These are phyloP conservation scores for Hyperopisus bebe DNA, from an alignment of 2,113 vertebrate genomes.

Conservation along the genomic window DNA sequence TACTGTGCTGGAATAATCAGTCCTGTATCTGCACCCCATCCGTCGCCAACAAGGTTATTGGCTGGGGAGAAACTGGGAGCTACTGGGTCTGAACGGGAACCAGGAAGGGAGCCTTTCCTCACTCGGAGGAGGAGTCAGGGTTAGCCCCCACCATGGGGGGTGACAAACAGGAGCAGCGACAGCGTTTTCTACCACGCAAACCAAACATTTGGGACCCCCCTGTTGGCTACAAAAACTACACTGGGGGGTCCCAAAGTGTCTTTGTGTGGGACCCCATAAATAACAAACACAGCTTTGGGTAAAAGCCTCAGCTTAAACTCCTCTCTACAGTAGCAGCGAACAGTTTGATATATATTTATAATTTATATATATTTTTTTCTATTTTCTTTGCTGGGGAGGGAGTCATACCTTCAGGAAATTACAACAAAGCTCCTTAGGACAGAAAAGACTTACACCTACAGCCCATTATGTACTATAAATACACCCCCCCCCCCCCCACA, in stretches of 20 bases:
- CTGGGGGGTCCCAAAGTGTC: background rate
- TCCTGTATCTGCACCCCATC: background rate
- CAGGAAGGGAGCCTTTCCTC: background rate
- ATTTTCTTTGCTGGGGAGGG: background rate
- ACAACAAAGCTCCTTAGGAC: background rate
- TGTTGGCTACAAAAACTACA: background rate
- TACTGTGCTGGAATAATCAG: background rate
- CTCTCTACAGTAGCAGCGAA: background rate
- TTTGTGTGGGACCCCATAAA: background rate
- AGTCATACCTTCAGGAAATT: background rate
- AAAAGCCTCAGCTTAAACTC: background rate
- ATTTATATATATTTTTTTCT: no score
- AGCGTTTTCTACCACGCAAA: background rate
- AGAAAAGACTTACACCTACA: background rate
- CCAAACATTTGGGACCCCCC: background rate
- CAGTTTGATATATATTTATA: background rate
- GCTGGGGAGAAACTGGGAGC: background rate
- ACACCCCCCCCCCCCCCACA: background rate
- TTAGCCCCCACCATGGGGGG: background rate
- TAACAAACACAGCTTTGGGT: background rate
- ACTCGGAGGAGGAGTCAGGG: background rate
- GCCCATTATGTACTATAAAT: background rate
- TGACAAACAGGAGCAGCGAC: background rate
- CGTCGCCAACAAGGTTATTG: background rate
- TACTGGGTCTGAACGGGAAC: background rate